Conservation (phyloP, 1,140 invertebrate species). For the Mactra quadrangularis region DNA sequence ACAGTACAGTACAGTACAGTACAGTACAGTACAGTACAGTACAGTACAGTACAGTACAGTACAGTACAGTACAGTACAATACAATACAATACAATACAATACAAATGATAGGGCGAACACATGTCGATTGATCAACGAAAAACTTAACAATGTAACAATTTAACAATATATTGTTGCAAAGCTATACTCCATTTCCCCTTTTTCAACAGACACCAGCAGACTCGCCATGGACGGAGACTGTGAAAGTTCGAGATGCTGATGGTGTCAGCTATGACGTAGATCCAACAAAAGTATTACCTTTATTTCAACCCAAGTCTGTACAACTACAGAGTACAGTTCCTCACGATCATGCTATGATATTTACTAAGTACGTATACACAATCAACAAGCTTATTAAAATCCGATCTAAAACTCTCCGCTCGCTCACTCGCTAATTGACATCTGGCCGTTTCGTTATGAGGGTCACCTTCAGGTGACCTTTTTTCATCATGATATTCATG, state of each 20-base stretch:
- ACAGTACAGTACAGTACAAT: too few species aligned
- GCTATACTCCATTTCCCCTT: background rate
- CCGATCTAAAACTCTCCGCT: too few species aligned
- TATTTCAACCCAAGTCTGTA: conserved; percentile 35
- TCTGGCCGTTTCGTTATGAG: too few species aligned
- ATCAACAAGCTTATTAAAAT: background rate
- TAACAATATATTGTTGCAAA: background rate
- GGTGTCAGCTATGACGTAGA: conserved; percentile 4
- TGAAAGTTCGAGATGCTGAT: background rate
- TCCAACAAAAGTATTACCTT: conserved; percentile 18
- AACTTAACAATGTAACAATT: background rate
- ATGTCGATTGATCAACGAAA: too few species aligned
- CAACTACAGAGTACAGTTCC: conserved; percentile 29
- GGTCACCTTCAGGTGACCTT: too few species aligned
- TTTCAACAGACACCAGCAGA: conserved; percentile 7
- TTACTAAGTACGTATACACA: conserved; percentile 10
- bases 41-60: too few species aligned
- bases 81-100: too few species aligned
- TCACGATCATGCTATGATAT: conserved; percentile 48
- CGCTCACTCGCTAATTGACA: too few species aligned
- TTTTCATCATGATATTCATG: too few species aligned
- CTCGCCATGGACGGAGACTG: conserved; percentile 42
- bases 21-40: too few species aligned
- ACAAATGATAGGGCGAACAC: background rate
- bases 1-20: too few species aligned